Conservation (phyloP, 1,140 invertebrate genomes). For the Zaprionus kolodkinae region DNA sequence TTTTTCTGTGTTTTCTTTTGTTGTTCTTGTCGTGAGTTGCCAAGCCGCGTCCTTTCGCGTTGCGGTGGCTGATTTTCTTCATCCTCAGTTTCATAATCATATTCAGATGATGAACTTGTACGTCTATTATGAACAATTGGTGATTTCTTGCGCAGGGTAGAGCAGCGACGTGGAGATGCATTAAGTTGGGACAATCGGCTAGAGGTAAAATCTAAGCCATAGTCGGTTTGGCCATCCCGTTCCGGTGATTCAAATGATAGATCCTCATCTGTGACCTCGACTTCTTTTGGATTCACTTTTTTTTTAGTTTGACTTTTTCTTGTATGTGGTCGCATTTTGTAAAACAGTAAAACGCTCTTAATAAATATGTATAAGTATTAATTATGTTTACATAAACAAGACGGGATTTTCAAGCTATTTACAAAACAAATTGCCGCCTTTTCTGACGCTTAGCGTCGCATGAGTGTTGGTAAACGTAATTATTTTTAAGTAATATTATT, state of each 20-base stretch:
- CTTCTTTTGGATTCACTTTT: not conserved
- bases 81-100: conserved; percentile 11
- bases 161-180: conserved; percentile 18
- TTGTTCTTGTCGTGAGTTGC: not conserved
- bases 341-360: not conserved
- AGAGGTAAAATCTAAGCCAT: conserved; percentile 64
- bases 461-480: conserved; percentile 11
- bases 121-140: not conserved
- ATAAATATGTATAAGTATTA: not conserved
- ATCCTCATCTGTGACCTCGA: conserved; percentile 10
- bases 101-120: conserved; percentile 4
- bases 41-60: not conserved
- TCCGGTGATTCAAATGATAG: conserved; percentile 43
- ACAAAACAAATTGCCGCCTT: conserved; percentile 9
- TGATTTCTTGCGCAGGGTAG: conserved; percentile 40
- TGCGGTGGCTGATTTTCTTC: conserved; percentile 1
- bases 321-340: not conserved
- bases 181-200: conserved; percentile 33
- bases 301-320: conserved; percentile 6
- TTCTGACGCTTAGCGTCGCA: not conserved
- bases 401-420: not conserved
- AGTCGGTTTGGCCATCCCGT: conserved; percentile 51
- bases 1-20: not conserved
- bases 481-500: not conserved
- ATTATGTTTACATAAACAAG: not conserved